Conservation (phyloP, 2,888 invertebrate species). For the Xiphydria camelus region DNA sequence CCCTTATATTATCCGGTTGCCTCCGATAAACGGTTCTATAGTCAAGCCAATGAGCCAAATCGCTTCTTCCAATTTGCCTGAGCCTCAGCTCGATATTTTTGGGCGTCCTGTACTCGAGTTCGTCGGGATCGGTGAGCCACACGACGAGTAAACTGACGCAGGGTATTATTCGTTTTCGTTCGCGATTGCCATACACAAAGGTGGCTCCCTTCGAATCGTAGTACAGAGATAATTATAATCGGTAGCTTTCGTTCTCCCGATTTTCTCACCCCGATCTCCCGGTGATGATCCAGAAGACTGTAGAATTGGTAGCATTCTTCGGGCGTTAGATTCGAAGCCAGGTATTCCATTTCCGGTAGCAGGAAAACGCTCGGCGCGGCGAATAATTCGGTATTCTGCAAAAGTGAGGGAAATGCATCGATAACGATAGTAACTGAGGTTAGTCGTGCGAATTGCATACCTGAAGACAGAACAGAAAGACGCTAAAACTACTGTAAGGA, state of each 20-base stretch:
- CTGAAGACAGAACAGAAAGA: conserved; percentile 17
- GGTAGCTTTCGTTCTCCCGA: no score
- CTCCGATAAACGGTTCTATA: conserved; percentile 13
- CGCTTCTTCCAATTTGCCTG: conserved; percentile 20
- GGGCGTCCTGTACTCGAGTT: no score
- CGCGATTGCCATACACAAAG: no score
- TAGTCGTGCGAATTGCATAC: conserved; percentile 9
- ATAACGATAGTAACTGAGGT: no score
- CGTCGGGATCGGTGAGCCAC: conserved; percentile 22
- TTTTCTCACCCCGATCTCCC: no score
- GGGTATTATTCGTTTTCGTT: conserved; percentile 8
- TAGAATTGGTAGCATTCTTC: conserved; percentile 22
- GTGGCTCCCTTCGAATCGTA: no score
- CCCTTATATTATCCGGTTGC: conserved; percentile 5
- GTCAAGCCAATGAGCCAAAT: conserved; percentile 23
- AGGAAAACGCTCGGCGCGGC: conserved; percentile 15
- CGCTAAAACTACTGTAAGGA: conserved; percentile 8
- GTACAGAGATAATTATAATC: no score
- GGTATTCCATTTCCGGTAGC: conserved; percentile 19
- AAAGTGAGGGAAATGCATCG: not conserved
- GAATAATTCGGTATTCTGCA: conserved; percentile 13
- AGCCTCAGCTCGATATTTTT: no score
- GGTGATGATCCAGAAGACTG: conserved; percentile 17
- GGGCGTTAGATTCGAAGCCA: conserved; percentile 18
- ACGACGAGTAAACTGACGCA: conserved; percentile 18